Evolutionary conservation across 2,113 vertebrate genomes (phyloP).

Genomic region (Onychostoma macrolepis): DNA sequence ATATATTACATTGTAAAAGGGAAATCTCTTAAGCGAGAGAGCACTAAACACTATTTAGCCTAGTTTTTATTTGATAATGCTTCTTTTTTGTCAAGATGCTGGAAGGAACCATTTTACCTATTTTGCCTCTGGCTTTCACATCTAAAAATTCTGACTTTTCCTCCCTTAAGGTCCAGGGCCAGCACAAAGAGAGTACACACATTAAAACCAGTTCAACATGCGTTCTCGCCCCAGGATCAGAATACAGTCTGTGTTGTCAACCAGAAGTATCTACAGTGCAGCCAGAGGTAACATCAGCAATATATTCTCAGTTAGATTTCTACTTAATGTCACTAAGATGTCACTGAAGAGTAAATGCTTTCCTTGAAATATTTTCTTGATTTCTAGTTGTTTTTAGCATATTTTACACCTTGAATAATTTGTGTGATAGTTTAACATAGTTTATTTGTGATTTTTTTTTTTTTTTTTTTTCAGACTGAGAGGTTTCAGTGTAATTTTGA

Average conservation of each 20-base stretch:
- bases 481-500: conserved; percentile 15
- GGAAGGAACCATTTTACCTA: background rate
- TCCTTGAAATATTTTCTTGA: too few species aligned
- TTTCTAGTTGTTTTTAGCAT: background rate
- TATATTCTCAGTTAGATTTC: too few species aligned
- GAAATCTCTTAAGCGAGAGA: too few species aligned
- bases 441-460: background rate
- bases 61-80: too few species aligned
- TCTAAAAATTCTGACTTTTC: background rate
- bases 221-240: background rate
- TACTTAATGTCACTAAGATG: too few species aligned
- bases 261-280: background rate
- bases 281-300: conserved; percentile 27
- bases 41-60: too few species aligned
- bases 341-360: too few species aligned
- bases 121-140: background rate
- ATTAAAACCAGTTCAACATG: conserved; percentile 39
- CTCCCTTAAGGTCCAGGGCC: background rate
- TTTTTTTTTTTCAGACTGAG: conserved; percentile 10
- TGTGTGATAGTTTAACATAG: background rate
- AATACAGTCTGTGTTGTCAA: conserved; percentile 16
- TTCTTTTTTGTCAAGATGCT: background rate
- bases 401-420: background rate
- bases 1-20: too few species aligned
- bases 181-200: background rate